Conservation (phyloP, 2,888 invertebrate species). For the Cepaea hortensis region DNA sequence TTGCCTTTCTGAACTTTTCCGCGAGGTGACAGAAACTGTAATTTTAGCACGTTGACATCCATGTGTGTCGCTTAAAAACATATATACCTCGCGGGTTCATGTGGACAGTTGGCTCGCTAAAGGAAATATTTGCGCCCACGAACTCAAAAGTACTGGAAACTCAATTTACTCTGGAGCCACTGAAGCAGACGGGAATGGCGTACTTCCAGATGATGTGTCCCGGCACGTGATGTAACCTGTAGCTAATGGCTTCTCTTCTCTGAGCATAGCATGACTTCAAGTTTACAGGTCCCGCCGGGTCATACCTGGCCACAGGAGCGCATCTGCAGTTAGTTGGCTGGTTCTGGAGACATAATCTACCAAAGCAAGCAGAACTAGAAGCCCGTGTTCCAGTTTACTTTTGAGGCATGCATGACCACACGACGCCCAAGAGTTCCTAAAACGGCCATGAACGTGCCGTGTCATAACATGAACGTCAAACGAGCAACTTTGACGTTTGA, state of each 20-base stretch:
- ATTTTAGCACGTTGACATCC: background rate
- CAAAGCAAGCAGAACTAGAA: background rate
- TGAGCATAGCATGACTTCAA: background rate
- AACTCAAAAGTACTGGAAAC: conserved; percentile 2
- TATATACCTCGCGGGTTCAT: background rate
- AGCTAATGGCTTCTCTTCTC: background rate
- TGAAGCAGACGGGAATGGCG: background rate
- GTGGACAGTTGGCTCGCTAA: background rate
- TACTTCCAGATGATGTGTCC: background rate
- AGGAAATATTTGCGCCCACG: background rate
- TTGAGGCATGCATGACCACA: background rate
- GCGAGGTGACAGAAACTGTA: background rate
- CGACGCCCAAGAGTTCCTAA: background rate
- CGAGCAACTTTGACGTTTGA: background rate
- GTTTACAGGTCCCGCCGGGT: conserved; percentile 10
- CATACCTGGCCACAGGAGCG: background rate
- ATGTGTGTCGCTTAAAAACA: background rate
- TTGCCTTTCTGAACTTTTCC: background rate
- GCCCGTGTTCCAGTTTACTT: background rate
- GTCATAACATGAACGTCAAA: conserved; percentile 9
- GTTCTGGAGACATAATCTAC: background rate
- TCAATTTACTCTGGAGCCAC: conserved; percentile 4
- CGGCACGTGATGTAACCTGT: background rate
- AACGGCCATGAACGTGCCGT: background rate
- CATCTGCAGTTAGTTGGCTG: background rate